These are phyloP conservation scores for Pionites leucogaster DNA, from an alignment of 2,113 vertebrate species.

Conservation along the genomic window DNA sequence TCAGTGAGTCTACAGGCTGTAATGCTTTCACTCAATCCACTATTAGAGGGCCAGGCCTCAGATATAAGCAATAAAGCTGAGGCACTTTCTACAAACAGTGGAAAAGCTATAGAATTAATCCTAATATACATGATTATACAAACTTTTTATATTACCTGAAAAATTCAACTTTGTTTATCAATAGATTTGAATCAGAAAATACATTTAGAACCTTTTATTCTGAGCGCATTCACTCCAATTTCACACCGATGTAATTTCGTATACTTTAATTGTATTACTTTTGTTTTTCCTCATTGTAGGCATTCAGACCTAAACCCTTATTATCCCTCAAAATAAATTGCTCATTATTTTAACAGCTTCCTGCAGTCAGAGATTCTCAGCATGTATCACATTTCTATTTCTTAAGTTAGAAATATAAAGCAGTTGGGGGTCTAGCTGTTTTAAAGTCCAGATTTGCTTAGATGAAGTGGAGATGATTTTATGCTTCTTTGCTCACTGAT, in stretches of 20 bases:
- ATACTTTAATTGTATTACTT: neutral
- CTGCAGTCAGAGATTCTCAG: constrained; percentile 31
- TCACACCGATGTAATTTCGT: neutral
- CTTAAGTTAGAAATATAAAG: constrained; percentile 40
- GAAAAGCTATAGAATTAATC: neutral
- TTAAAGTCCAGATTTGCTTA: constrained; percentile 3
- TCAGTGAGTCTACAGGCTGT: neutral
- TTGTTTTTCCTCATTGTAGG: neutral
- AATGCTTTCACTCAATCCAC: neutral
- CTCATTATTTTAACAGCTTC: constrained; percentile 51
- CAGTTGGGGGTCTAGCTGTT: constrained; percentile 24
- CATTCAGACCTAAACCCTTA: neutral
- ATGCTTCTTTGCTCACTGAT: neutral
- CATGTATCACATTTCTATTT: constrained; percentile 22
- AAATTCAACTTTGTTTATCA: neutral
- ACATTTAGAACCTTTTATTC: neutral
- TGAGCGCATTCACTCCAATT: neutral
- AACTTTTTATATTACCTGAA: neutral
- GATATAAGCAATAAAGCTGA: neutral
- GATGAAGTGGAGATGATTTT: constrained; percentile 3
- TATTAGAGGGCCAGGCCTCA: neutral
- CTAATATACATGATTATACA: neutral
- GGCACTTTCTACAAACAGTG: neutral
- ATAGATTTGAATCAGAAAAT: neutral
- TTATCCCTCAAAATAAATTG: constrained; percentile 21